Percentiles rank a stretch among this genome's conserved stretches.
Evolutionary conservation across 2,113 vertebrate species (phyloP).

Genomic region (Trochalopteron elliotii): DNA sequence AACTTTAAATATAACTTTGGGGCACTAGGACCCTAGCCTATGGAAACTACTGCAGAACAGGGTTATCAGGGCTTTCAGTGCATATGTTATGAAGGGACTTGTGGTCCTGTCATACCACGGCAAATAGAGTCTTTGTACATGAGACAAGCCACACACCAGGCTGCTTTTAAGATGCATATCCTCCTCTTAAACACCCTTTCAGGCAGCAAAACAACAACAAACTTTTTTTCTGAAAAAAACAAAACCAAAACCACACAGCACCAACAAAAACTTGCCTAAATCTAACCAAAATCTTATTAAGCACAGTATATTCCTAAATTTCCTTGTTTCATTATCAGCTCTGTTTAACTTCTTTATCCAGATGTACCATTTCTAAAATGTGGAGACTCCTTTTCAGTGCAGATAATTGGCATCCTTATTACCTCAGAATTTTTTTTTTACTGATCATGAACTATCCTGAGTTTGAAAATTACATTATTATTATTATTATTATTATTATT

Average conservation of each 20-base stretch:
- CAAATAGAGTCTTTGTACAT: not conserved
- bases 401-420: not conserved
- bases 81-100: not conserved
- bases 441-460: not conserved
- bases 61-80: not conserved
- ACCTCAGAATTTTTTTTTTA: not conserved
- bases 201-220: not conserved
- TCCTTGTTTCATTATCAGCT: not conserved
- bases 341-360: not conserved
- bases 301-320: not conserved
- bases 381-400: not conserved
- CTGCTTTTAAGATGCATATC: not conserved
- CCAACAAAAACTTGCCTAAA: not conserved
- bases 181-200: not conserved
- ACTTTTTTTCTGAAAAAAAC: rapidly evolving
- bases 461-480: not conserved
- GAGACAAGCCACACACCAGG: not conserved
- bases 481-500: not conserved
- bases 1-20: not conserved
- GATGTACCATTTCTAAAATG: not conserved
- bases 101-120: not conserved
- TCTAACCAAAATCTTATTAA: not conserved
- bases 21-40: too few relatives aligned
- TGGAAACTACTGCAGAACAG: not conserved
- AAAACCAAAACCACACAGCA: not conserved